Base-by-base conservation (phyloP, 2,888 invertebrate species). In the Andrena praecox region DNA sequence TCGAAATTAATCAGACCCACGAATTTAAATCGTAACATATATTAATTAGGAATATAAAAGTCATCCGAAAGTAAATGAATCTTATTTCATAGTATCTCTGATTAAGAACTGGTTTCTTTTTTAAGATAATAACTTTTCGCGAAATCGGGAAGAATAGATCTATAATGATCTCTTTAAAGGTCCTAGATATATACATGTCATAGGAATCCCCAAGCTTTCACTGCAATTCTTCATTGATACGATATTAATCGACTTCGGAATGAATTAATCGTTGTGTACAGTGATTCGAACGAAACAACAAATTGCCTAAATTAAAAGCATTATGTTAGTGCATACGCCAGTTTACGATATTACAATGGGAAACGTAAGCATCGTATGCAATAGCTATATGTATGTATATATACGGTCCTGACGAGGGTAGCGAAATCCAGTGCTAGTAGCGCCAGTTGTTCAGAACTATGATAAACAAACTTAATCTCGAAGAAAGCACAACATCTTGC, bases 401-500 rank as follows among this genome's bases (percentile, higher is more conserved):
- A 2, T 67, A 78, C 82, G 66, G 64, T 59, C 62, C 85, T 85
- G 84, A 29, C 31, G 54, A 50, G 50, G 72, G 71, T 48, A 80
- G 66, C 67, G 64, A 42, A 78, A 54, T 16, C 67, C 62, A 76
- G 78, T 82, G 80, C 80, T 85, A 54, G 80, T 87, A 89, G 85
- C 88, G 88, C 84, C 84, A 89, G 85, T 77, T 71, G 85, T 82
- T 64, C 82, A 87, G 82, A 85, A 75, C 82, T 78, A 77, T 79
- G 80, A 89, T 90, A 90, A 89, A 89, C 89, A 89, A 89, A 89
- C 73, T 87, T 75, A 78, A 80, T 85, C 79, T 85, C 66, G 69
- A 72, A 70, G 59, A 70, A 77, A 79, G 74, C 52, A 73, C 48
- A 85, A 87, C 76, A 78, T 78, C 79, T 76, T 82, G 69, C 66